Percentiles rank a stretch among this genome's conserved stretches.
Conservation (phyloP, 2,888 invertebrate species). For the Mythimna impura region DNA sequence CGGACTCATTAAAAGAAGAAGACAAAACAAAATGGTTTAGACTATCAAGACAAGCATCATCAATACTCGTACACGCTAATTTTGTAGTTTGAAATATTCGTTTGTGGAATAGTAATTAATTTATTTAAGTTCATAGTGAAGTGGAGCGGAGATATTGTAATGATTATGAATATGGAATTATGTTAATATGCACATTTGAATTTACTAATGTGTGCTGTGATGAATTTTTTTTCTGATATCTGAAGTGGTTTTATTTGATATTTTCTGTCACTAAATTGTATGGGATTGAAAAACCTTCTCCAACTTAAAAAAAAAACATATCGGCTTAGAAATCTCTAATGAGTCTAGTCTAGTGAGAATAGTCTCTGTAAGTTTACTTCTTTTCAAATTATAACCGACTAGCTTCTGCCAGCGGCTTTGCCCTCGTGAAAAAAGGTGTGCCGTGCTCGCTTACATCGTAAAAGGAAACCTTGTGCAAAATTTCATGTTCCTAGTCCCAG, state of each 20-base stretch:
- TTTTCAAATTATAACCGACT: too few species aligned
- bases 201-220: slow-evolving; percentile 5
- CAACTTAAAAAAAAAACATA: too few species aligned
- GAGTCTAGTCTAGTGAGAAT: too few species aligned
- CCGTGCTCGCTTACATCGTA: too few species aligned
- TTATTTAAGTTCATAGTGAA: slow-evolving; percentile 11
- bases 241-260: neutral
- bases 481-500: too few species aligned
- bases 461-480: too few species aligned
- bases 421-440: too few species aligned
- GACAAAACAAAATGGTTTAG: neutral
- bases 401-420: too few species aligned
- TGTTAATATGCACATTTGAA: slow-evolving; percentile 22
- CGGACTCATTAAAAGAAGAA: slow-evolving; percentile 51
- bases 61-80: neutral
- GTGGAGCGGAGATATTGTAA: slow-evolving; percentile 21
- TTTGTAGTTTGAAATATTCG: neutral
- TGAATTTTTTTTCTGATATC: neutral
- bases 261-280: too few species aligned
- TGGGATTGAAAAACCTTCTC: too few species aligned
- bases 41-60: neutral
- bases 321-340: too few species aligned
- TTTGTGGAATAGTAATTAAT: slow-evolving; percentile 2
- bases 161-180: slow-evolving; percentile 26
- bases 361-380: too few species aligned